Evolutionary conservation across 2,888 invertebrate species (phyloP), one percentile per base, ranked within the genome.

Genomic region (Andricus quercusramuli): DNA sequence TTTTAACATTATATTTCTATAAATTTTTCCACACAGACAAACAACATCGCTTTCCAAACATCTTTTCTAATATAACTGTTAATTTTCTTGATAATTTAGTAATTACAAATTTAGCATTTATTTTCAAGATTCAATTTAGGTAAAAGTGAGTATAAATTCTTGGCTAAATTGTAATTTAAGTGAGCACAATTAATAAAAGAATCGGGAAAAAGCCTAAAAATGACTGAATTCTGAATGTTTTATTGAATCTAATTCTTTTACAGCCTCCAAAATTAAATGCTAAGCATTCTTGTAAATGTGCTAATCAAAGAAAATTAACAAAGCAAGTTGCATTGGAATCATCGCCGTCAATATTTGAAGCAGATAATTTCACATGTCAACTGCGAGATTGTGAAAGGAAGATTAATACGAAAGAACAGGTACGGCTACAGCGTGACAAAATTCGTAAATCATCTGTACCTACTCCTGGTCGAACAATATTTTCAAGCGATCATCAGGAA

Each of bases 311-410:
- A 81, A 94, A 95, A 82, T 91, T 96, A 25, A 96, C 95, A 78
- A 96, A 96, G 88, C 96, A 96, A 92, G 95, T 95, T 41, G 96
- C 96, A n/a, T 91, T 96, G 74, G 93, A 94, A 83, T 96, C 96
- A 85, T 95, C 95, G 22, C 95, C 95, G 5, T 95, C 95, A 0
- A 85, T 88, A 84, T 85, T 86, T 2, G 91, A 91, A 44, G 83
- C 84, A 25, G 87, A 85, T 25, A 91, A 91, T 79, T 90, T 90
- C 77, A 85, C 83, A 66, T 86, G 86, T 3, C 85, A 88, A 68
- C 78, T 87, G n/a, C 82, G 88, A 41, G 91, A 91, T 15, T 87
- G 87, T 56, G 91, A 91, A 13, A 88, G 88, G 47, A 90, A 83
- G 83, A 79, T 82, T 0, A 90, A 89, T 56, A 82, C 88, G 2